Evolutionary conservation across 2,888 invertebrate genomes (phyloP), one percentile per base, ranked within the genome.

Genomic region (Sesia apiformis): DNA sequence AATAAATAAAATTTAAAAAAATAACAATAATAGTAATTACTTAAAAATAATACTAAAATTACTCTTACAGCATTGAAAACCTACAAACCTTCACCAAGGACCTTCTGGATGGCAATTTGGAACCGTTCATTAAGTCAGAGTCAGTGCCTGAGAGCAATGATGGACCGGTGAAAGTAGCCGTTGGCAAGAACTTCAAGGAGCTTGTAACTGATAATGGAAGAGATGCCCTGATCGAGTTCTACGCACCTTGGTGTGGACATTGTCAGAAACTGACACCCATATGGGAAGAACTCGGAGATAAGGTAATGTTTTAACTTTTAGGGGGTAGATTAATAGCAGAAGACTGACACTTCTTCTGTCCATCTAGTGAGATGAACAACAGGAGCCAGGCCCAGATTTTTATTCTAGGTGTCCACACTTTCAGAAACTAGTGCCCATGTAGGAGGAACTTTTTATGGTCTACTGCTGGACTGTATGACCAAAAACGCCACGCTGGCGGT

Each of bases 231-330:
- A 92, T 99, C 64, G 99, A 99, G 89, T 99, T 99, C 90, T 99
- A 99, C 84, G 99, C 99, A 42, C 98, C 98, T 1, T 99, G 98
- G 98, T 98, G 98, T 81, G 98, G 99, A 64, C 99, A 99, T 77
- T 99, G 99, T 91, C 99, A 99, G 88, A 96, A 96, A 81, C 91
- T 99, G 52, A 92, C 96, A 3, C 99, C 99, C 38, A 91, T 96
- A 55, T 99, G 92, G 84, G 98, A 98, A 57, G 98, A 99, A 83
- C 91, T 99, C 41, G 99, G 96, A 46, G 93, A 94, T 57, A 96
- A 96, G 90, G 93, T 93, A 76, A 63, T 61, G 8, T n/a, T n/a
- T 43, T 7, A 43, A 6, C 43, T 43, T n/a, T 42, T 42, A 7
- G 23, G 23, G 23, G 23, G 23, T 23, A 23, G 2, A 23, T 23